Percentiles rank a stretch among this genome's conserved stretches.
Evolutionary conservation across 2,888 invertebrate species (phyloP).

Genomic region (Diarsia rubi): DNA sequence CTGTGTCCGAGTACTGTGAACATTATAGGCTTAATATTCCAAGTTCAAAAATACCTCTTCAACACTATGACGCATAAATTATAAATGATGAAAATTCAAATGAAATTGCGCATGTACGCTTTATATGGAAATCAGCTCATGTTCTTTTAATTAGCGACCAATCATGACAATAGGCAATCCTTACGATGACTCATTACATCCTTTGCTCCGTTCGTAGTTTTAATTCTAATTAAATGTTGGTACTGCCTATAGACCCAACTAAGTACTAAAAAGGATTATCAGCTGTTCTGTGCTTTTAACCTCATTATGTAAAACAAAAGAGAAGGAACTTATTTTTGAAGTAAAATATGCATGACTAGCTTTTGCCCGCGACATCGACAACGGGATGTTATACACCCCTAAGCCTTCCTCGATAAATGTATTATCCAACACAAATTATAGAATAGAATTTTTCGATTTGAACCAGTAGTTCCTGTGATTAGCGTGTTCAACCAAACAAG

Average conservation of each 20-base stretch:
- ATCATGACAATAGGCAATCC: slow-evolving; percentile 23
- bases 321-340: background rate
- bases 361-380: no score
- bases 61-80: background rate
- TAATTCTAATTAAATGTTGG: background rate
- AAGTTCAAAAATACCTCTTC: background rate
- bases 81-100: background rate
- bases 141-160: slow-evolving; percentile 30
- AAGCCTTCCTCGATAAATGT: no score
- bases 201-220: background rate
- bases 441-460: no score
- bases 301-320: background rate
- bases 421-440: no score
- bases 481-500: no score
- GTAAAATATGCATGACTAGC: background rate
- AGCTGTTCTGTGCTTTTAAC: background rate
- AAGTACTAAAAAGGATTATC: background rate
- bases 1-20: no score
- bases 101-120: slow-evolving; percentile 7
- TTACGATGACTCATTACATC: slow-evolving; percentile 23
- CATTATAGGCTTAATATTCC: no score
- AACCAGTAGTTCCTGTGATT: no score
- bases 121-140: slow-evolving; percentile 10
- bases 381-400: no score
- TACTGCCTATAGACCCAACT: background rate